Percentiles rank a stretch among this genome's conserved stretches.
Conservation (phyloP, 2,888 invertebrate genomes). For the Mesopsocus fuscifrons region DNA sequence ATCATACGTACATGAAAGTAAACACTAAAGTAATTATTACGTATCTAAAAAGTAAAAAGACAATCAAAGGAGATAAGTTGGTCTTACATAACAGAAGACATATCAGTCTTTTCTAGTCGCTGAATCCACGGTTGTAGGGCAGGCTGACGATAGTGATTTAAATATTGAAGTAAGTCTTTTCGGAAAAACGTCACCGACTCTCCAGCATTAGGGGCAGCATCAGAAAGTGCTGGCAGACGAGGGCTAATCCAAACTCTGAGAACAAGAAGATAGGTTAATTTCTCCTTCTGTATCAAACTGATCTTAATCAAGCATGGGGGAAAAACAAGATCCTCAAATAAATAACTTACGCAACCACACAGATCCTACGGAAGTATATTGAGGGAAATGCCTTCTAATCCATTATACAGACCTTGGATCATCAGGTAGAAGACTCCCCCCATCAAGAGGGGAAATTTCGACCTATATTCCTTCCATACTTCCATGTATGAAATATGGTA, state of each 20-base stretch:
- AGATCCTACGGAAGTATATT: too few species aligned
- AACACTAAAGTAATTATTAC: constrained; percentile 3
- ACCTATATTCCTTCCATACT: too few species aligned
- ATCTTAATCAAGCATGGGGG: too few species aligned
- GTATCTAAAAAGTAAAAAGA: constrained; percentile 20
- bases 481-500: too few species aligned
- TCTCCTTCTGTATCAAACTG: too few species aligned
- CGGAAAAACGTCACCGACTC: constrained; percentile 78
- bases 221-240: constrained; percentile 41
- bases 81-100: constrained; percentile 61
- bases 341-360: too few species aligned
- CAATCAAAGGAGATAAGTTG: constrained; percentile 21
- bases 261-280: constrained; percentile 15
- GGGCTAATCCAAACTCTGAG: constrained; percentile 79
- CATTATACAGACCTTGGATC: too few species aligned
- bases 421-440: too few species aligned
- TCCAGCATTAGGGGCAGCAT: constrained; percentile 35
- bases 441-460: too few species aligned
- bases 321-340: too few species aligned
- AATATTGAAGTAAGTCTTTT: constrained; percentile 50
- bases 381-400: too few species aligned
- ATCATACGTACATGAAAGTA: not conserved
- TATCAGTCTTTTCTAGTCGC: constrained; percentile 57
- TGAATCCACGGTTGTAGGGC: constrained; percentile 53
- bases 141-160: constrained; percentile 49